These are phyloP conservation scores for Dasyornis broadbenti DNA, from an alignment of 2,113 vertebrate genomes.

Conservation along the genomic window DNA sequence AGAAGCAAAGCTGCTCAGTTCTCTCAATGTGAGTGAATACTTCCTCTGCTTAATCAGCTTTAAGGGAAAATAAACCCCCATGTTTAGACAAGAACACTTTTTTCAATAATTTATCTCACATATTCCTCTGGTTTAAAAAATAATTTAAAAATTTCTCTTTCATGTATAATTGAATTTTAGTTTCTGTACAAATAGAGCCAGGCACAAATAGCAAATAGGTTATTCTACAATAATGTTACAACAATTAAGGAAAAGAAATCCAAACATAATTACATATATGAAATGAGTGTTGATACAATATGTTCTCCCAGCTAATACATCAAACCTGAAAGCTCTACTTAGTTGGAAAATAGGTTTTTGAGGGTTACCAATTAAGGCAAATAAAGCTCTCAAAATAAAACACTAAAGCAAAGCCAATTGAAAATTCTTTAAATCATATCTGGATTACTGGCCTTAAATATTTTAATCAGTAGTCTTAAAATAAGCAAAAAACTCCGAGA, in stretches of 20 bases:
- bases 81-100: neutral
- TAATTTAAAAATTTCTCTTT: neutral
- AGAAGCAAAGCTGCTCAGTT: neutral
- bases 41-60: constrained; percentile 6
- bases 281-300: neutral
- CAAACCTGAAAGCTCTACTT: neutral
- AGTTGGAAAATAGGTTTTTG: neutral
- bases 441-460: neutral
- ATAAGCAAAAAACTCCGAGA: neutral
- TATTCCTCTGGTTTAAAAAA: neutral
- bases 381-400: neutral
- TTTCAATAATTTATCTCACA: neutral
- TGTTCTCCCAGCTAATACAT: neutral
- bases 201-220: neutral
- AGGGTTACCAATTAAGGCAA: neutral
- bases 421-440: neutral
- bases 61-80: neutral
- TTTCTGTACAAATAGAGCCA: neutral
- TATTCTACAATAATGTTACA: neutral
- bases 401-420: neutral
- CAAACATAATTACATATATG: neutral
- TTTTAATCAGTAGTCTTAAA: neutral
- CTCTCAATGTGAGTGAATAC: neutral
- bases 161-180: neutral
- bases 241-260: neutral